Evolutionary conservation across 2,888 invertebrate species (phyloP), one percentile per base, ranked within the genome.

Genomic region (Drosophila sordidapex): DNA sequence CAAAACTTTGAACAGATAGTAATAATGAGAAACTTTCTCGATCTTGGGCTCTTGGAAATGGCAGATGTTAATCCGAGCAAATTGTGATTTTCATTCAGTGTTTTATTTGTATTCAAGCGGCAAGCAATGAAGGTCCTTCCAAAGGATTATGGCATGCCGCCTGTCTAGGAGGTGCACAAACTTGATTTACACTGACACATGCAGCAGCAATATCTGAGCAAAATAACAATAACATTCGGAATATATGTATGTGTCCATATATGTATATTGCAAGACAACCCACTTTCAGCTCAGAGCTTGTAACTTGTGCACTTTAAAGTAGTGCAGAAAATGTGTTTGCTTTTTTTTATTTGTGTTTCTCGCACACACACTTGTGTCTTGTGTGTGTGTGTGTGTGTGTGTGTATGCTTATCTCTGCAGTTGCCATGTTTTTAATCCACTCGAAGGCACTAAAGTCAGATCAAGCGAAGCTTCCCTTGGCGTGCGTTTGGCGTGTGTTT

Each of bases 391-490:
- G 13, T 35, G 1, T 13, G 35, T 13, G 61, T 33, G 33, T 59
- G 27, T 31, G 33, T 40, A 21, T 31, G 54, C 48, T 35, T 53
- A 25, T 48, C 29, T 38, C 58, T 71, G 67, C 59, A 64, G 73
- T 66, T 79, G 70, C 74, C 79, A 73, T 85, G 81, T 73, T 83
- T 85, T 81, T 76, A 83, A 83, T 83, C 76, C 83, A 83, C 86
- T 85, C 81, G 69, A 74, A 76, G 83, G 70, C 75, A 81, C 78
- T 83, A 72, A 74, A 70, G 74, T 59, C 65, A 68, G 72, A 69
- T 72, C 74, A 70, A 64, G 57, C 40, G 48, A 64, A 61, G 57
- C 66, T 64, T 48, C 18, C 53, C 36, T 48, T 33, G n/a, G 36
- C 52, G 15, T 18, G 40, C 36, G 21, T 31, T 18, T n/a, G 18